A percentile compares a stretch with the other conserved stretches of the same genome.
phyloP scores from a whole-genome alignment of 2,797 vertebrate species.

The Neosilurus mollespiculum region DNA sequence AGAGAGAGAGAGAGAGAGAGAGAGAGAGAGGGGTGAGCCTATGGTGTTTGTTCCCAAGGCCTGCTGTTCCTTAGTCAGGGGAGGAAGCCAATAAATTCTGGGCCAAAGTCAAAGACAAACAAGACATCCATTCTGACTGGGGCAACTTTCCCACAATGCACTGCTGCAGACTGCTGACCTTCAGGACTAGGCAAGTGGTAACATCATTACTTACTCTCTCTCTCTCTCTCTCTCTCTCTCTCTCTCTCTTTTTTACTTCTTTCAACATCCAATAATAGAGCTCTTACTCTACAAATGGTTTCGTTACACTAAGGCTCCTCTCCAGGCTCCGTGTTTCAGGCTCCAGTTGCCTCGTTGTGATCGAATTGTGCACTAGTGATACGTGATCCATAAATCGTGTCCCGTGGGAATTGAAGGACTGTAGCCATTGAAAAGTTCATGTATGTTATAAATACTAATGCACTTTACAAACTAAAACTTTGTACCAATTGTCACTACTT shows the following conservation, averaged over 20 bases:
- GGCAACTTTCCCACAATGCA: slow-evolving; percentile 72
- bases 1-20: slow-evolving; percentile 32
- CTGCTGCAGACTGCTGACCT: slow-evolving; percentile 70
- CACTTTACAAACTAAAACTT: not conserved
- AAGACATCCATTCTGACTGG: slow-evolving; percentile 67
- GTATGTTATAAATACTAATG: slow-evolving; percentile 6
- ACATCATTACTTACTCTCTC: slow-evolving; percentile 68
- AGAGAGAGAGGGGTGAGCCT: slow-evolving; percentile 39
- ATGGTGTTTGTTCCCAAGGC: slow-evolving; percentile 48
- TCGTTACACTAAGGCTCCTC: slow-evolving; percentile 27
- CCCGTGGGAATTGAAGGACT: slow-evolving; percentile 7
- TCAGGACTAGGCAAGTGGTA: slow-evolving; percentile 66
- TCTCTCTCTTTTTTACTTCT: slow-evolving; percentile 33
- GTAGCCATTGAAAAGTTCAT: slow-evolving; percentile 25
- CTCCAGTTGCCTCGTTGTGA: slow-evolving; percentile 24
- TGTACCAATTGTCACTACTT: slow-evolving; percentile 1
- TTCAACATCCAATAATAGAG: slow-evolving; percentile 37
- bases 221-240: slow-evolving; percentile 22
- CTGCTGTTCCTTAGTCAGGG: slow-evolving; percentile 51
- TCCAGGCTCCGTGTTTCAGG: slow-evolving; percentile 21
- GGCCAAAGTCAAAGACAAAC: slow-evolving; percentile 72
- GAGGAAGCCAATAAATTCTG: slow-evolving; percentile 66
- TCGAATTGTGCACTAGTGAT: slow-evolving; percentile 16
- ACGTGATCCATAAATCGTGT: slow-evolving; percentile 30
- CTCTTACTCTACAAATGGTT: slow-evolving; percentile 25